Percentiles rank a stretch among this genome's conserved stretches.
Evolutionary conservation across 2,888 invertebrate species (phyloP).

Genomic region (Lasioglossum figueresi): DNA sequence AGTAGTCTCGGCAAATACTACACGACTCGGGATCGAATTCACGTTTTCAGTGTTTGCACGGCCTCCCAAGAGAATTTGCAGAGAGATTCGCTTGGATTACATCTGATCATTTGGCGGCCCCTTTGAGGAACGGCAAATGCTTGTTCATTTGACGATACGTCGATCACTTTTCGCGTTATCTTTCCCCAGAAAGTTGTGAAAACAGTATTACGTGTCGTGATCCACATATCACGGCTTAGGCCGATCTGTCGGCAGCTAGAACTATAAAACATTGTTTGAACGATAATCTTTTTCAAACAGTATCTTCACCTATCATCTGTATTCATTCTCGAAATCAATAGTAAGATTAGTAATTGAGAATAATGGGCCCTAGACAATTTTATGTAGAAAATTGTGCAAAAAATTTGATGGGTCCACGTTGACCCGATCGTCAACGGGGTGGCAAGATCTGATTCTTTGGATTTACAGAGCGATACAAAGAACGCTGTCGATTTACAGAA

Average conservation of each 20-base stretch:
- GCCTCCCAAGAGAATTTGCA: neutral
- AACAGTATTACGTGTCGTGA: neutral
- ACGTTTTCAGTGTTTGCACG: slow-evolving; percentile 6
- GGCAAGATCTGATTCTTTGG: neutral
- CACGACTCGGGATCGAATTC: slow-evolving; percentile 8
- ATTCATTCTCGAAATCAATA: neutral
- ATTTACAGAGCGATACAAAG: neutral
- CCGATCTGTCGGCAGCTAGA: neutral
- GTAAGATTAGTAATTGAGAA: too few relatives aligned
- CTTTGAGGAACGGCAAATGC: neutral
- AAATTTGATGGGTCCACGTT: neutral
- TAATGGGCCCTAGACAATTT: too few relatives aligned
- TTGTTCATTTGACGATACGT: neutral
- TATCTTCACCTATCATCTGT: neutral
- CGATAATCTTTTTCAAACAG: neutral
- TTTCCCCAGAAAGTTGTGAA: neutral
- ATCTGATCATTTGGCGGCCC: neutral
- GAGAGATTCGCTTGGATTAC: slow-evolving; percentile 8
- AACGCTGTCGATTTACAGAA: neutral
- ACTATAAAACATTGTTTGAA: neutral
- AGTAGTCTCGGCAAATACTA: slow-evolving; percentile 9
- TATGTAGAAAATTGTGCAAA: neutral
- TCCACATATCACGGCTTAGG: neutral
- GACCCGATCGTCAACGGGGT: neutral
- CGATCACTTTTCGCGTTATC: neutral